phyloP scores from a whole-genome alignment of 2,888 invertebrate species.

The Acrobeloides nanus region DNA sequence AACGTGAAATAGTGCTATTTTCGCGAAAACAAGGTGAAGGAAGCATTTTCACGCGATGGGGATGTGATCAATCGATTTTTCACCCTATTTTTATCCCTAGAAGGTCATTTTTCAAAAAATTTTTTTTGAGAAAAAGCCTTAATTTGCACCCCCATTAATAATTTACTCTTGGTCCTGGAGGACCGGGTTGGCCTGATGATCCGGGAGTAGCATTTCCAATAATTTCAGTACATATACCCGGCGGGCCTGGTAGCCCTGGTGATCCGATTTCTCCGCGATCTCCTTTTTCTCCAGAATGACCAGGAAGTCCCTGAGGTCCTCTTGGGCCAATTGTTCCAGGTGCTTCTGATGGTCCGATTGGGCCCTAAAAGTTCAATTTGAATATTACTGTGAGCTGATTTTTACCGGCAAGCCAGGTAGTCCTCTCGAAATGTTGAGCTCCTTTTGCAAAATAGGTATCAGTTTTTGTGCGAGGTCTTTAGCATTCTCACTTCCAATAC shows the following conservation, averaged over 20 bases:
- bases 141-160: too few relatives aligned
- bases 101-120: too few relatives aligned
- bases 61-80: too few relatives aligned
- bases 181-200: constrained; percentile 12
- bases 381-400: not conserved
- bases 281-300: constrained; percentile 43
- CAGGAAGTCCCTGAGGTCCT: constrained; percentile 45
- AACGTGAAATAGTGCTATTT: too few relatives aligned
- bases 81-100: too few relatives aligned
- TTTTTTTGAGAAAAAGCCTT: too few relatives aligned
- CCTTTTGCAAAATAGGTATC: constrained; percentile 28
- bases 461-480: constrained; percentile 22
- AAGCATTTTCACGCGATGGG: too few relatives aligned
- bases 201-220: too few relatives aligned
- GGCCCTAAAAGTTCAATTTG: constrained; percentile 15
- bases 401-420: constrained; percentile 35
- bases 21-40: too few relatives aligned
- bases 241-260: constrained; percentile 34
- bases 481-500: constrained; percentile 13
- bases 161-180: constrained; percentile 14
- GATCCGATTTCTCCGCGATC: constrained; percentile 49
- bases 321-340: constrained; percentile 19
- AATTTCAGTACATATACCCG: constrained; percentile 8
- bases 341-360: constrained; percentile 19
- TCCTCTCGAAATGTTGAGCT: constrained; percentile 34